Percentiles rank a stretch among this genome's conserved stretches.
Evolutionary conservation across 2,888 invertebrate species (phyloP).

Genomic region (Deilephila porcellus): DNA sequence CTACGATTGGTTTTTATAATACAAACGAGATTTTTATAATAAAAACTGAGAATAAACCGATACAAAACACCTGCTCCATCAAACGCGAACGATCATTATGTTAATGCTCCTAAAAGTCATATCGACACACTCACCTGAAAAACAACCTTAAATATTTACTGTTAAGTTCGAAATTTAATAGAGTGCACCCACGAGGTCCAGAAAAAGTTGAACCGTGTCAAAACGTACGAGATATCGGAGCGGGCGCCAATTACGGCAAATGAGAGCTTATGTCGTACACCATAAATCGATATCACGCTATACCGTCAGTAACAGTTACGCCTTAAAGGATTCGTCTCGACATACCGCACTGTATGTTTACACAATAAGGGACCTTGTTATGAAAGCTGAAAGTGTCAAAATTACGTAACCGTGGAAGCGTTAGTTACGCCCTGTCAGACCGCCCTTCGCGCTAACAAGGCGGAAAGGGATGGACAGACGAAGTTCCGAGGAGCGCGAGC

Average conservation of each 20-base stretch:
- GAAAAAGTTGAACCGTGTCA: constrained; percentile 69
- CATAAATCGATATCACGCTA: constrained; percentile 81
- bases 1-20: constrained; percentile 68
- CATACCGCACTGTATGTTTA: constrained; percentile 64
- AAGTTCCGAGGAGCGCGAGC: constrained; percentile 60
- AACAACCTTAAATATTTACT: constrained; percentile 56
- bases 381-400: constrained; percentile 81
- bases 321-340: constrained; percentile 74
- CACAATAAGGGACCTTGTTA: constrained; percentile 81
- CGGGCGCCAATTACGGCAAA: constrained; percentile 80
- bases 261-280: constrained; percentile 77
- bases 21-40: constrained; percentile 80
- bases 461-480: constrained; percentile 71
- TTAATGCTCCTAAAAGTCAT: constrained; percentile 75
- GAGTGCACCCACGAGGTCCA: constrained; percentile 51
- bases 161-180: constrained; percentile 62
- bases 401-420: constrained; percentile 81
- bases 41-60: constrained; percentile 82
- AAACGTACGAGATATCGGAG: constrained; percentile 72
- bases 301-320: constrained; percentile 70
- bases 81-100: constrained; percentile 79
- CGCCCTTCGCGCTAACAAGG: constrained; percentile 80
- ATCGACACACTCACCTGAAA: constrained; percentile 49
- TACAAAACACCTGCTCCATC: constrained; percentile 82
- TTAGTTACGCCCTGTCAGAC: constrained; percentile 81